Base-by-base conservation (phyloP, 2,888 invertebrate species). In the Liodrosophila aerea region DNA sequence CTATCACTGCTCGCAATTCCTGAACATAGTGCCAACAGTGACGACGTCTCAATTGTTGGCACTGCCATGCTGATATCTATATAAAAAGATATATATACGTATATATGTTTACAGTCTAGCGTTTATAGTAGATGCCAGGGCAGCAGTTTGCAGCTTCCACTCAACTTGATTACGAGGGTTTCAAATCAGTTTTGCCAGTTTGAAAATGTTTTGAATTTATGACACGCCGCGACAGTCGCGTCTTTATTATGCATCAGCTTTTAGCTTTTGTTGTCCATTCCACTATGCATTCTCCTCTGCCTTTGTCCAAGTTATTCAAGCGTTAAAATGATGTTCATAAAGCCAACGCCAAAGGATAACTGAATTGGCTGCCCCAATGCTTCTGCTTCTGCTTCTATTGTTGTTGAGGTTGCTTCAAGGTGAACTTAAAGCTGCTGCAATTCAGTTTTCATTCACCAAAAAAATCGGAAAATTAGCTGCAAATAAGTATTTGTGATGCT, bases 141-240 rank as follows among this genome's bases (percentile, higher is more conserved):
- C 41, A 34, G 15, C 11, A 40, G 46, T 36, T 50, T 37, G 44
- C 4, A n/a, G n/a, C 33, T 60, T 47, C 52, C 64, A 77, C 69
- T 83, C 53, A 41, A 64, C 59, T 62, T 77, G 72, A 73, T 77
- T 71, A 51, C 61, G 56, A 56, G 60, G 59, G 50, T 69, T 76
- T 66, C 64, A 76, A 83, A 76, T 85, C 72, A 66, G 76, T 85
- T 68, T 63, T 61, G 45, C 29, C 45, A 22, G 30, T 46, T 49
- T 50, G 43, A 63, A 72, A 80, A 76, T 76, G 82, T 64, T 82
- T 82, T 75, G 64, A 82, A 82, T 85, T 82, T 85, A 85, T 77
- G 80, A 69, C 47, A 54, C 61, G 51, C 53, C 43, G 54, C 52
- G 49, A 58, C 58, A 41, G 43, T 43, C 43, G 78, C 73, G 69